Evolutionary conservation across 2,888 invertebrate species (phyloP).

Genomic region (Conistra vaccinii): DNA sequence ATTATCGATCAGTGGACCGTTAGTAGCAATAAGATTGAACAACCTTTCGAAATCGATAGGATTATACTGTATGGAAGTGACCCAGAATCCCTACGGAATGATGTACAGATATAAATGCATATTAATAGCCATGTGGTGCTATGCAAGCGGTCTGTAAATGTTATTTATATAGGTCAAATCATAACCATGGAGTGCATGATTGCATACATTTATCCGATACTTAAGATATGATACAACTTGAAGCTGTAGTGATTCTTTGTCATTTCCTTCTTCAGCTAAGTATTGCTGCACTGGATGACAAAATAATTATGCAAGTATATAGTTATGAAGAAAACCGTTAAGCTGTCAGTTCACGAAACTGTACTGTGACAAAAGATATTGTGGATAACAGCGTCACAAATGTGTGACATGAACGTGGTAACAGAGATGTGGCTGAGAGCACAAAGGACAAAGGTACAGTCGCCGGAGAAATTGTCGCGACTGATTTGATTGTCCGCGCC

Average conservation of each 20-base stretch:
- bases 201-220: constrained; percentile 47
- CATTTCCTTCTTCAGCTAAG: constrained; percentile 25
- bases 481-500: constrained; percentile 84
- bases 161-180: constrained; percentile 66
- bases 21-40: constrained; percentile 70
- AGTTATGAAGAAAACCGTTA: constrained; percentile 54
- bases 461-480: constrained; percentile 81
- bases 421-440: constrained; percentile 47
- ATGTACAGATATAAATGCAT: constrained; percentile 75
- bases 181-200: constrained; percentile 53
- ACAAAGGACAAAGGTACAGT: constrained; percentile 74
- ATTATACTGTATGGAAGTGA: constrained; percentile 79
- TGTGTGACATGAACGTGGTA: constrained; percentile 59
- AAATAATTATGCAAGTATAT: constrained; percentile 54
- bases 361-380: constrained; percentile 65
- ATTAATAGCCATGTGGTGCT: constrained; percentile 77
- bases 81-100: constrained; percentile 77
- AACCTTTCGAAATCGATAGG: constrained; percentile 79
- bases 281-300: constrained; percentile 30
- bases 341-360: constrained; percentile 48
- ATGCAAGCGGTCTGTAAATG: constrained; percentile 63
- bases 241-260: constrained; percentile 26
- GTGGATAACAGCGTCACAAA: constrained; percentile 70
- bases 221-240: constrained; percentile 27
- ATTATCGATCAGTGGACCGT: constrained; percentile 77